Evolutionary conservation across 1,140 invertebrate genomes (phyloP).

Genomic region (Pseudomyrmex gracilis): DNA sequence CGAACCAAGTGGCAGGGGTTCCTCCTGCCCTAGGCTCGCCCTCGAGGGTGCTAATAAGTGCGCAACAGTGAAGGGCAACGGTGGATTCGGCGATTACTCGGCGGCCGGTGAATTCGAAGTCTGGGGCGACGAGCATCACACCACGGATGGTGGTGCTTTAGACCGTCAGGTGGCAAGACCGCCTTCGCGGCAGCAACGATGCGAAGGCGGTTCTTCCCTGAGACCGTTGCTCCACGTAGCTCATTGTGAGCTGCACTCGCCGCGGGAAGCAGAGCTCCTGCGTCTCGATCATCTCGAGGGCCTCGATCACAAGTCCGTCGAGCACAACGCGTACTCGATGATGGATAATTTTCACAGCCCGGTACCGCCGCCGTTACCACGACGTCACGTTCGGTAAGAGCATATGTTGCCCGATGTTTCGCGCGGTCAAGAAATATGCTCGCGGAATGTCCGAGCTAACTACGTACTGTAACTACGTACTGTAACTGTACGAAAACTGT

Average conservation of each 20-base stretch:
- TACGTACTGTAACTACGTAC: too few relatives aligned
- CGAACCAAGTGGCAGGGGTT: conserved; percentile 57
- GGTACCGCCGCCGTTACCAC: conserved; percentile 82
- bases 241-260: conserved; percentile 84
- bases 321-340: conserved; percentile 82
- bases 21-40: conserved; percentile 64
- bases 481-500: neutral
- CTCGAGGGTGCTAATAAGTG: conserved; percentile 78
- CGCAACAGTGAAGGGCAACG: conserved; percentile 85
- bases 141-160: conserved; percentile 81
- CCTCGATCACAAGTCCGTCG: conserved; percentile 78
- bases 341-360: conserved; percentile 85
- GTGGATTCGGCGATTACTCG: conserved; percentile 84
- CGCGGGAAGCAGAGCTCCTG: conserved; percentile 83
- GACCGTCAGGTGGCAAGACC: conserved; percentile 78
- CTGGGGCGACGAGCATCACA: conserved; percentile 82
- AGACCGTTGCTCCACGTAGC: conserved; percentile 84
- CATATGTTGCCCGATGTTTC: conserved; percentile 9
- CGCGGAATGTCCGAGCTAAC: neutral
- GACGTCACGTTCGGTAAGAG: conserved; percentile 84
- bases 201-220: conserved; percentile 83
- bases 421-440: neutral
- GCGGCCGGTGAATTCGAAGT: conserved; percentile 85
- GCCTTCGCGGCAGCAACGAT: conserved; percentile 82
- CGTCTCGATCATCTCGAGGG: conserved; percentile 83